Conservation (phyloP, 2,888 invertebrate species). For the Mythimna lalbum region DNA sequence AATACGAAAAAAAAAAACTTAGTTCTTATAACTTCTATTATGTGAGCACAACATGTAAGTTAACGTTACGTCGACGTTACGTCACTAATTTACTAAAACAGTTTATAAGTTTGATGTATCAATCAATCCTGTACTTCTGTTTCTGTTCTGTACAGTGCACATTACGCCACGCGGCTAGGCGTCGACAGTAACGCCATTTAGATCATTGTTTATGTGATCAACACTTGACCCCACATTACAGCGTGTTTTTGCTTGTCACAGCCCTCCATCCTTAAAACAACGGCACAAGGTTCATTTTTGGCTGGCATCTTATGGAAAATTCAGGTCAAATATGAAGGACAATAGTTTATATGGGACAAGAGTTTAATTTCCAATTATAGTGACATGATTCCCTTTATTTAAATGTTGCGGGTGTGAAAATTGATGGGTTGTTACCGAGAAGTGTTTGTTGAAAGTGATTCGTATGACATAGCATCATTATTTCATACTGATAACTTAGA, state of each 20-base stretch:
- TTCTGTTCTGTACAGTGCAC: background rate
- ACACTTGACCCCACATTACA: conserved; percentile 64
- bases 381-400: conserved; percentile 51
- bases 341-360: conserved; percentile 59
- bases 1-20: too few species aligned
- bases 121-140: conserved; percentile 19
- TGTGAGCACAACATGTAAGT: too few species aligned
- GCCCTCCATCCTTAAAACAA: conserved; percentile 24
- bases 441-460: background rate
- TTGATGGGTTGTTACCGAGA: conserved; percentile 12
- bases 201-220: conserved; percentile 73
- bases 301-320: conserved; percentile 38
- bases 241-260: conserved; percentile 38
- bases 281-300: conserved; percentile 29
- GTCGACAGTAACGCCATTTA: conserved; percentile 70
- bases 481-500: too few species aligned
- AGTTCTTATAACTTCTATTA: too few species aligned
- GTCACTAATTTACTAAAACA: too few species aligned
- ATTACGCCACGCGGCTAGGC: conserved; percentile 49
- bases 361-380: conserved; percentile 59
- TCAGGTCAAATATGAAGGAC: conserved; percentile 62
- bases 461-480: too few species aligned
- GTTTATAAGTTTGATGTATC: background rate
- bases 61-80: too few species aligned
- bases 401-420: conserved; percentile 33